phyloP scores from a whole-genome alignment of 2,888 invertebrate species.

The Sesia apiformis region DNA sequence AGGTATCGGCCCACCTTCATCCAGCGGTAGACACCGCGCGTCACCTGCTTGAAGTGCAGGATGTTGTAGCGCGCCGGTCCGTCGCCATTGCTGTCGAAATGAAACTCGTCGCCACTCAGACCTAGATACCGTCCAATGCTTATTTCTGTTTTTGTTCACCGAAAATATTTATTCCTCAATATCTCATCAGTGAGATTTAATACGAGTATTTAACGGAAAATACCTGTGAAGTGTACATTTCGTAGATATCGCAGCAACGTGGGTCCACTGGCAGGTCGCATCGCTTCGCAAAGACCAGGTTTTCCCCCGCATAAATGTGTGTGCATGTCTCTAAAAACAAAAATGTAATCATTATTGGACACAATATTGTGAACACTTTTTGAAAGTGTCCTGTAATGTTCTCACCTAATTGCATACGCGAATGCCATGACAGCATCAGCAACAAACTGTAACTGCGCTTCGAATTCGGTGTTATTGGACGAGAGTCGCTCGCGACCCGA shows the following conservation, averaged over 20 bases:
- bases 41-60: constrained; percentile 91
- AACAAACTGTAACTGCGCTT: constrained; percentile 96
- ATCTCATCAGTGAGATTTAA: too few species aligned
- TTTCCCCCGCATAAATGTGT: constrained; percentile 81
- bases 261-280: constrained; percentile 93
- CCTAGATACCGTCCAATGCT: constrained; percentile 66
- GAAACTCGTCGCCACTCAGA: constrained; percentile 90
- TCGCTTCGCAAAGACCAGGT: constrained; percentile 87
- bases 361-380: not conserved
- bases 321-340: constrained; percentile 85
- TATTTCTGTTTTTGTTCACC: not conserved
- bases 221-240: constrained; percentile 82
- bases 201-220: not conserved
- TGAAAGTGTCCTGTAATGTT: not conserved
- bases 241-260: constrained; percentile 87
- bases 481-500: constrained; percentile 86
- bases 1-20: constrained; percentile 88
- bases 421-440: constrained; percentile 96
- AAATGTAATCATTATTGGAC: not conserved
- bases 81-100: constrained; percentile 91
- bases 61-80: constrained; percentile 96
- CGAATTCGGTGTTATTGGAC: constrained; percentile 85
- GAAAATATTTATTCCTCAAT: not conserved
- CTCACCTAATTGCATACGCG: constrained; percentile 86
- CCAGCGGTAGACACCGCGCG: constrained; percentile 85